Evolutionary conservation across 1,140 invertebrate species (phyloP).

Genomic region (Heliconius eleuchia): DNA sequence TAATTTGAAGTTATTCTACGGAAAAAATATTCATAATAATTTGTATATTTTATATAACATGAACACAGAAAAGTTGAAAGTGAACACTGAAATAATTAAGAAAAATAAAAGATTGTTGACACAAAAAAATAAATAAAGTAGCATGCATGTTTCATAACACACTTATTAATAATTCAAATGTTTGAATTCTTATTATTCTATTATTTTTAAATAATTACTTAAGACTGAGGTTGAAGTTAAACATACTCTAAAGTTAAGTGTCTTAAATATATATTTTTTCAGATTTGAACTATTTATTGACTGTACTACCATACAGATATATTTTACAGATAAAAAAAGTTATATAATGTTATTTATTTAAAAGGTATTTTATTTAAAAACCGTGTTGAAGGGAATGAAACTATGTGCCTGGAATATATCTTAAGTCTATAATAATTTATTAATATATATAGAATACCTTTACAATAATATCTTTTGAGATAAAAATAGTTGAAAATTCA

Average conservation of each 20-base stretch:
- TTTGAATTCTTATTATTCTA: background rate
- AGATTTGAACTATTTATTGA: conserved; percentile 1
- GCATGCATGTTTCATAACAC: background rate
- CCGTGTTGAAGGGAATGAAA: background rate
- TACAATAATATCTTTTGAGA: background rate
- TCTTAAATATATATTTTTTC: background rate
- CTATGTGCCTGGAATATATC: conserved; percentile 12
- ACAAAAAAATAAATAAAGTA: background rate
- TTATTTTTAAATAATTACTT: background rate
- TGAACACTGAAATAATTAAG: too few relatives aligned
- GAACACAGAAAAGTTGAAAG: too few relatives aligned
- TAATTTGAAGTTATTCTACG: background rate
- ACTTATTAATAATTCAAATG: too few relatives aligned
- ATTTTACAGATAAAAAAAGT: background rate
- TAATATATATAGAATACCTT: background rate
- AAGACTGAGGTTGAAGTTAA: background rate
- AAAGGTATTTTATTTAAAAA: conserved; percentile 4
- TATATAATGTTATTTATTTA: background rate
- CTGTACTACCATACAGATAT: background rate
- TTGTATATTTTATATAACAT: too few relatives aligned
- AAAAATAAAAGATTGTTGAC: background rate
- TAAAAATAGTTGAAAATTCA: background rate
- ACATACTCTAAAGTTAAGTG: background rate
- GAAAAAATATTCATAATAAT: background rate
- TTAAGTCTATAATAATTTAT: background rate